Evolutionary conservation across 2,797 vertebrate species (phyloP), one percentile per base, ranked within the genome.

Genomic region (Todus mexicanus): DNA sequence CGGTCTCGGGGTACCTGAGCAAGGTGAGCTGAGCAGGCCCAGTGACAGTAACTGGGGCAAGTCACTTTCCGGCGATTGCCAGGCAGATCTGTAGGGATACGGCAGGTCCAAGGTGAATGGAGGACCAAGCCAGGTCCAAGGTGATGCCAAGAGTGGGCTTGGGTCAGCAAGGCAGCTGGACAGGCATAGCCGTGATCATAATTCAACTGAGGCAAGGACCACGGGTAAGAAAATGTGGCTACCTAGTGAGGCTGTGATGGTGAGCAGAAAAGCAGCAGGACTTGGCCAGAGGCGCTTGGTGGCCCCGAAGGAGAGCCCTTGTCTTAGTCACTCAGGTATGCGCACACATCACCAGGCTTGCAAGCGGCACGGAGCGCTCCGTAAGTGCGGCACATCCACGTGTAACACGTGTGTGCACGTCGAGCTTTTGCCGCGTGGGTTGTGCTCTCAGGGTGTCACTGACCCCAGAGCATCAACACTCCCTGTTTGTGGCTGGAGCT

Each of bases 351-450:
- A 5, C 47, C 37, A 43, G 54, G 45, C 37, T 19, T 12, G 22
- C 37, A 15, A n/a, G 69, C 64, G 8, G 22, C 3, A 7, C 33
- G 7, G 71, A 29, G 81, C 21, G 26, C 77, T 82, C 5, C 3
- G 17, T 12, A 20, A 29, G 42, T 7, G 29, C 17, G 11, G 35
- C 40, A 21, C 35, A 16, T 10, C 29, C 3, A 3, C 6, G 15
- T 27, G 12, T 13, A 37, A 51, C 35, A 23, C 21, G 1, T 1
- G 2, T 8, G 29, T 60, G 57, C 1, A 5, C 22, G 7, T 26
- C 18, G 50, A 1, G 1, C 42, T n/a, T 29, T 42, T 38, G 19
- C 8, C 9, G 29, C 12, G 1, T 25, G 65, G 12, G 35, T 4
- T 47, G 53, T 17, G 6, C 63, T 38, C 22, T 23, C 1, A 5